Evolutionary conservation across 1,140 invertebrate genomes (phyloP).

Genomic region (Leptopilina clavipes): DNA sequence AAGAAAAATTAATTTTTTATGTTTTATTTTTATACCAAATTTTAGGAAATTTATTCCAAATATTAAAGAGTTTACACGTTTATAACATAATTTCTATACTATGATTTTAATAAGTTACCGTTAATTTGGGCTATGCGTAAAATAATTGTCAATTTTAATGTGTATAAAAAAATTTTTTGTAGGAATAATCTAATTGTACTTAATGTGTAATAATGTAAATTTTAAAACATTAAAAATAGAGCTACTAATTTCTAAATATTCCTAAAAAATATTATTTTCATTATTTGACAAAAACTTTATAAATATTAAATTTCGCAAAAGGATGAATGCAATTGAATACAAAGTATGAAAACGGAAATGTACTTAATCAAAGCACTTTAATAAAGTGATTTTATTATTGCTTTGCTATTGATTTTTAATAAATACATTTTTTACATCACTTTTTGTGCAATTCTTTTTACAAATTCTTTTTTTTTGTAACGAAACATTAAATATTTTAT

Average conservation of each 20-base stretch:
- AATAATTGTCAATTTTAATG: background rate
- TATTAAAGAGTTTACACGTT: background rate
- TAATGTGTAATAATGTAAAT: background rate
- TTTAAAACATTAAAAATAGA: background rate
- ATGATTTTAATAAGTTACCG: background rate
- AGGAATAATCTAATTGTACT: background rate
- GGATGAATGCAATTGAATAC: background rate
- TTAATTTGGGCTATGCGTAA: background rate
- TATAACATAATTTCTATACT: background rate
- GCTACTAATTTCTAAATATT: background rate
- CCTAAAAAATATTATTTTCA: background rate
- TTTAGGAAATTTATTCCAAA: constrained; percentile 1
- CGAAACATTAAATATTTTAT: background rate
- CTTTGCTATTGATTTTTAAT: background rate
- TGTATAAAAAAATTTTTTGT: constrained; percentile 9
- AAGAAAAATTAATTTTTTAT: no score
- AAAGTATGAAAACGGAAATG: background rate
- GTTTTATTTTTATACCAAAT: constrained; percentile 15
- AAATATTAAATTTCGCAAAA: background rate
- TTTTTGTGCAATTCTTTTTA: constrained; percentile 5
- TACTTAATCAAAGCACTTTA: constrained; percentile 25
- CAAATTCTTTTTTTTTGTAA: background rate
- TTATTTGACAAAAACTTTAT: background rate
- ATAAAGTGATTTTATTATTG: constrained; percentile 8
- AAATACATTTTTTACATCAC: constrained; percentile 26